These are phyloP conservation scores for Hippoglossus stenolepis DNA, from an alignment of 2,113 vertebrate genomes.

Conservation along the genomic window DNA sequence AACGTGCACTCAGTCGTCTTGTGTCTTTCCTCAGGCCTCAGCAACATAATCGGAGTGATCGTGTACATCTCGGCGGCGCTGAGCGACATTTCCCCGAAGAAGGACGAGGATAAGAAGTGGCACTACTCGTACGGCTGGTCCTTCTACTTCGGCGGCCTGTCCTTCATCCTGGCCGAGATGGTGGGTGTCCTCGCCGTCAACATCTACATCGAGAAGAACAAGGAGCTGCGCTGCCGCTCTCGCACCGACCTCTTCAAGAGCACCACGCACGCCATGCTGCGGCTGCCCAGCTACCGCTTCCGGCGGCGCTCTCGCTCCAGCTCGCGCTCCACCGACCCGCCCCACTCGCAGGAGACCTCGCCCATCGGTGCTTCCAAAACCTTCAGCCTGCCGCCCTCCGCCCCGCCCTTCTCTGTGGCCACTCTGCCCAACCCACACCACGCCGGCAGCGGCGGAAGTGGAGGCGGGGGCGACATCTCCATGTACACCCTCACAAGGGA, in stretches of 20 bases:
- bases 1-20: constrained; percentile 3
- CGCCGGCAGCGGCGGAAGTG: constrained; percentile 63
- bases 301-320: constrained; percentile 89
- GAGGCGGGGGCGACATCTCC: constrained; percentile 88
- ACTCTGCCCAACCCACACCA: constrained; percentile 85
- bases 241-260: constrained; percentile 88
- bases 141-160: constrained; percentile 94
- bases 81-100: constrained; percentile 92
- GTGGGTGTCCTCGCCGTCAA: constrained; percentile 94
- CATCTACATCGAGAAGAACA: constrained; percentile 94
- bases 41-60: constrained; percentile 97
- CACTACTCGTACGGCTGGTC: constrained; percentile 97
- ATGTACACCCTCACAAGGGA: constrained; percentile 93
- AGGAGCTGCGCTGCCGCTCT: constrained; percentile 91
- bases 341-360: constrained; percentile 81
- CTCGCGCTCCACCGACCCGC: constrained; percentile 90
- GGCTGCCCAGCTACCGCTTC: constrained; percentile 92
- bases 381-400: constrained; percentile 80
- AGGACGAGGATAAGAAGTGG: constrained; percentile 93
- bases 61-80: constrained; percentile 94
- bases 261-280: constrained; percentile 88
- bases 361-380: constrained; percentile 82
- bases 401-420: constrained; percentile 83
- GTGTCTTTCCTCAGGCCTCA: constrained; percentile 84
- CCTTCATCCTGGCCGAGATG: constrained; percentile 95